Conservation (phyloP, 2,113 vertebrate genomes). For the Epinephelus cyanopodus region DNA sequence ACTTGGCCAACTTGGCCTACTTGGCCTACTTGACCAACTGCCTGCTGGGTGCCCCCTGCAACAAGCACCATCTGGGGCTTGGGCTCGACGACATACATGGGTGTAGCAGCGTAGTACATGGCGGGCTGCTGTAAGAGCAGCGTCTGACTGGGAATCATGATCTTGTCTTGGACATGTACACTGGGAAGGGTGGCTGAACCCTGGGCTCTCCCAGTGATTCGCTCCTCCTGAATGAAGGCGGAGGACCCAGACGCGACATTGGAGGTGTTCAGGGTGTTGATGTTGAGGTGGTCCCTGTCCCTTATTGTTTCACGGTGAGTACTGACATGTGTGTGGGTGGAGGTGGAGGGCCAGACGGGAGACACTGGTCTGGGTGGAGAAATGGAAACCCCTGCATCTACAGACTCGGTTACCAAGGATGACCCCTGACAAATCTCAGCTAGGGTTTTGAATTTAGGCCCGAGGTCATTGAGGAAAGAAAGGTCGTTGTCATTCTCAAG, state of each 20-base stretch:
- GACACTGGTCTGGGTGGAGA: conserved; percentile 31
- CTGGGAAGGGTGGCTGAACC: conserved; percentile 29
- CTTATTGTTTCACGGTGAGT: conserved; percentile 67
- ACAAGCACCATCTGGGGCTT: conserved; percentile 76
- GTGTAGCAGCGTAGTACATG: conserved; percentile 78
- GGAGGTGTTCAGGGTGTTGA: conserved; percentile 61
- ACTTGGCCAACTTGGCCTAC: conserved; percentile 68
- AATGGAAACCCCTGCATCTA: conserved; percentile 1
- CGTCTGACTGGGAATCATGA: conserved; percentile 71
- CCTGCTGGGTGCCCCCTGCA: conserved; percentile 66
- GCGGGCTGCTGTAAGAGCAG: conserved; percentile 82
- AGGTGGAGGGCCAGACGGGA: conserved; percentile 50
- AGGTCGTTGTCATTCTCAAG: conserved; percentile 90
- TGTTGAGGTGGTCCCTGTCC: conserved; percentile 54
- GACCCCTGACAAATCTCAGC: conserved; percentile 91
- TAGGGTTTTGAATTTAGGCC: conserved; percentile 92
- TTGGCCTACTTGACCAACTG: conserved; percentile 48
- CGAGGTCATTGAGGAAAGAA: conserved; percentile 90
- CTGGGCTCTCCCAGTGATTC: conserved; percentile 37
- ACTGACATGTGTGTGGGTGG: conserved; percentile 59
- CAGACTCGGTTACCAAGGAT: conserved; percentile 63
- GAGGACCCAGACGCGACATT: conserved; percentile 59
- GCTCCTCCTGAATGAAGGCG: conserved; percentile 53
- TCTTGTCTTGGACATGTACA: conserved; percentile 68
- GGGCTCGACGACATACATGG: conserved; percentile 82